A percentile compares a stretch with the other conserved stretches of the same genome.
phyloP scores from a whole-genome alignment of 2,888 invertebrate species.

The Calliphora vomitoria region DNA sequence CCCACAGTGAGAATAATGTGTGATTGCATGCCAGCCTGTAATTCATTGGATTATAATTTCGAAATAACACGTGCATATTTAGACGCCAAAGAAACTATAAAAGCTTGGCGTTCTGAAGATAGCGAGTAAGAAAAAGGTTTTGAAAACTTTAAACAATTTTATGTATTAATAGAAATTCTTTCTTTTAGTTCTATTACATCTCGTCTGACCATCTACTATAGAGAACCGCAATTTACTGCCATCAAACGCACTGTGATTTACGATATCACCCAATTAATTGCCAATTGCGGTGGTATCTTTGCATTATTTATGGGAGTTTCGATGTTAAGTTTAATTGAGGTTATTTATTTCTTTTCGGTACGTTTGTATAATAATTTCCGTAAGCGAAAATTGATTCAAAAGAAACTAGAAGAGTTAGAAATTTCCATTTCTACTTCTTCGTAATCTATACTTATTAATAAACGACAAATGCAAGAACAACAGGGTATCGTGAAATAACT shows the following conservation, averaged over 20 bases:
- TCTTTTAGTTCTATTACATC: conserved; percentile 79
- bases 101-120: conserved; percentile 75
- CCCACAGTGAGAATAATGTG: conserved; percentile 78
- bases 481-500: too few relatives aligned
- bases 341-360: conserved; percentile 86
- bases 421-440: neutral
- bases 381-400: neutral
- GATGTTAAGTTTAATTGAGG: conserved; percentile 85
- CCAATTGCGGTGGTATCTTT: conserved; percentile 89
- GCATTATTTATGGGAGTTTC: conserved; percentile 85
- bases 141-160: conserved; percentile 53
- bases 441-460: too few relatives aligned
- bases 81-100: conserved; percentile 63
- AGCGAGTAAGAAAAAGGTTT: conserved; percentile 74
- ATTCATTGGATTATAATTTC: conserved; percentile 82
- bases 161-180: conserved; percentile 45
- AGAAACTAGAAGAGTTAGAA: neutral
- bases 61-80: conserved; percentile 82
- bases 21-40: conserved; percentile 83
- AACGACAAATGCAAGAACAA: too few relatives aligned
- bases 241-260: conserved; percentile 88
- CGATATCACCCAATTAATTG: conserved; percentile 88
- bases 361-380: conserved; percentile 80
- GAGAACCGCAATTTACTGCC: conserved; percentile 89
- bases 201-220: conserved; percentile 89